Conservation (phyloP, 2,797 vertebrate genomes). For the Poecilia wingei region DNA sequence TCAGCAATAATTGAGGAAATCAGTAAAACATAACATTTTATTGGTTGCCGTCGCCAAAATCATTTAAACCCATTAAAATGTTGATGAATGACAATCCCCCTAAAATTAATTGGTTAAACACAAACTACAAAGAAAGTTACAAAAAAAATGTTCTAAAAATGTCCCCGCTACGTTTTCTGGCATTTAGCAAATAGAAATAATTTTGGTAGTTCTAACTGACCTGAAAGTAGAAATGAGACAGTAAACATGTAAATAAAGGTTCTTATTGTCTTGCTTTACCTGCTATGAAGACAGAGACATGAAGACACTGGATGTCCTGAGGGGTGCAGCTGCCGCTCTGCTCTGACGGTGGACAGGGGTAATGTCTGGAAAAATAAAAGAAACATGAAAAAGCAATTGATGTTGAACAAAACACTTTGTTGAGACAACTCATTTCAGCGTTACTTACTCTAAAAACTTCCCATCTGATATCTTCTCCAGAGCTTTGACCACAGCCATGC, state of each 20-base stretch:
- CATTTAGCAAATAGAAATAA: too few relatives aligned
- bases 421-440: accelerated
- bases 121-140: too few relatives aligned
- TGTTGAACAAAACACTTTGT: background rate
- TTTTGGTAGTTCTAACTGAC: too few relatives aligned
- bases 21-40: too few relatives aligned
- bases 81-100: too few relatives aligned
- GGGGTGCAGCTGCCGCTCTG: constrained; percentile 79
- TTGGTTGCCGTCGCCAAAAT: too few relatives aligned
- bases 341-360: constrained; percentile 83
- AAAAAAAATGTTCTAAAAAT: too few relatives aligned
- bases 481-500: constrained; percentile 97
- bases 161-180: too few relatives aligned
- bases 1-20: too few relatives aligned
- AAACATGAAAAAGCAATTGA: background rate
- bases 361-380: constrained; percentile 77
- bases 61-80: too few relatives aligned
- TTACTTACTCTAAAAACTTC: constrained; percentile 86
- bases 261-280: constrained; percentile 68
- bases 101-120: too few relatives aligned
- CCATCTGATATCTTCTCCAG: constrained; percentile 91
- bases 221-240: background rate
- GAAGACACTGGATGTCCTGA: constrained; percentile 89
- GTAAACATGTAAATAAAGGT: accelerated
- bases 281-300: constrained; percentile 90